These are phyloP conservation scores for Philotrypesis tridentata DNA, from an alignment of 1,140 invertebrate species.

Conservation along the genomic window DNA sequence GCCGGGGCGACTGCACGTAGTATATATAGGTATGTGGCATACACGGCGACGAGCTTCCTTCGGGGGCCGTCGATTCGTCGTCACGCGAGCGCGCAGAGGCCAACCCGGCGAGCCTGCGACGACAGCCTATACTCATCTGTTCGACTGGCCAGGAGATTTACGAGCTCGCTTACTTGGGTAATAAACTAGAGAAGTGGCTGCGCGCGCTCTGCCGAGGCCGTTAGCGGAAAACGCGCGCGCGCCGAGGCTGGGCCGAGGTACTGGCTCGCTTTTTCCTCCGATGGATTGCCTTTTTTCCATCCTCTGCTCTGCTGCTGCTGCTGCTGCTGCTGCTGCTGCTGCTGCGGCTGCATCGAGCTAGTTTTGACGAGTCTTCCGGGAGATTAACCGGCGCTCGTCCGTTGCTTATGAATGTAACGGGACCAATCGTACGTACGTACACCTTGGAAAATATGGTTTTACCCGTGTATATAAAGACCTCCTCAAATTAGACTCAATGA, in stretches of 20 bases:
- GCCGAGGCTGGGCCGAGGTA: not conserved
- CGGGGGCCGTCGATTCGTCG: slow-evolving; percentile 21
- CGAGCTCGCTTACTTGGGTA: slow-evolving; percentile 32
- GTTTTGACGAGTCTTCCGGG: not conserved
- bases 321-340: no score
- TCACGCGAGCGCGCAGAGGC: slow-evolving; percentile 31
- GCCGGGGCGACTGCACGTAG: no score
- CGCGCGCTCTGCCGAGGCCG: not conserved
- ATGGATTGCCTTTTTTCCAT: not conserved
- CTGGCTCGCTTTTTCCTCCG: not conserved
- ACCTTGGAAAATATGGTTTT: no score
- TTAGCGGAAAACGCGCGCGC: slow-evolving; percentile 34
- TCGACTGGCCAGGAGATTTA: slow-evolving; percentile 24
- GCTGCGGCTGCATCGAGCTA: not conserved
- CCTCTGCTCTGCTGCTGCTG: no score
- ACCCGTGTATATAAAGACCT: no score
- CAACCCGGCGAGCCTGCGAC: not conserved
- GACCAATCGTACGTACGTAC: not conserved
- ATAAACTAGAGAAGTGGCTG: not conserved
- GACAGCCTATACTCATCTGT: slow-evolving; percentile 45
- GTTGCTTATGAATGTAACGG: not conserved
- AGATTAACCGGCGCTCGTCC: not conserved
- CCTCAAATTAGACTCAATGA: no score
- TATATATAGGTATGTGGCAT: no score
- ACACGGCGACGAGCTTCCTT: not conserved